A percentile compares a stretch with the other conserved stretches of the same genome.
These are phyloP conservation scores for Varanus komodoensis DNA, from an alignment of 2,113 vertebrate species.

Conservation along the genomic window DNA sequence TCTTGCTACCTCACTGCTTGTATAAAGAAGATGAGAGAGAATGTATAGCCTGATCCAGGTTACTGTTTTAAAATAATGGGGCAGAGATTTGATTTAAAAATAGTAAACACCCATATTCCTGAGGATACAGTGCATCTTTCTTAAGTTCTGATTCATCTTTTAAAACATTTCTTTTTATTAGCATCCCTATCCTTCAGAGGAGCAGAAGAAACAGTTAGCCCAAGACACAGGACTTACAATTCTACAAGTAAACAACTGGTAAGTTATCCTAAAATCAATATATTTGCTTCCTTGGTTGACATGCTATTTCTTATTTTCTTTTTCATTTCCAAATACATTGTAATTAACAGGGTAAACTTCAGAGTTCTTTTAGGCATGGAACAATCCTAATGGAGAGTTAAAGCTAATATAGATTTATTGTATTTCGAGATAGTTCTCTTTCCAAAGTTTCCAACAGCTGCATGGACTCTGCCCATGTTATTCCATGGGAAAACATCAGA, in stretches of 20 bases:
- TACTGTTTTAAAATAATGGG: not conserved
- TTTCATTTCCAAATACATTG: conserved; percentile 74
- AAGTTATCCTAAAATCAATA: conserved; percentile 84
- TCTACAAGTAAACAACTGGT: conserved; percentile 99
- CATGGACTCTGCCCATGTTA: conserved; percentile 61
- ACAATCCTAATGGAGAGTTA: conserved; percentile 57
- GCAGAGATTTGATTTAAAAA: not conserved
- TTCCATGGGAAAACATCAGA: conserved; percentile 62
- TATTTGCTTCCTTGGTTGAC: conserved; percentile 75
- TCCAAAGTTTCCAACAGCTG: conserved; percentile 56
- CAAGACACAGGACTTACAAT: conserved; percentile 99
- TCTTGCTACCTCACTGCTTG: not conserved
- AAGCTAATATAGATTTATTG: conserved; percentile 58
- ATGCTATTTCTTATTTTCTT: conserved; percentile 77
- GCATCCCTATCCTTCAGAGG: conserved; percentile 99
- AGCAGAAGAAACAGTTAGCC: conserved; percentile 99
- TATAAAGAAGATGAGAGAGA: not conserved
- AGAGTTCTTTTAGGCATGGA: conserved; percentile 59
- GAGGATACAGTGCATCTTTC: conserved; percentile 70
- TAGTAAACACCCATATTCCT: conserved; percentile 42
- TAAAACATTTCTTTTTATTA: conserved; percentile 83
- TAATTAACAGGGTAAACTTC: conserved; percentile 61
- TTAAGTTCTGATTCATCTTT: conserved; percentile 80
- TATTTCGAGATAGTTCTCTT: conserved; percentile 59
- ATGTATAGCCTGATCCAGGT: not conserved